Percentiles rank a stretch among this genome's conserved stretches.
Evolutionary conservation across 2,113 vertebrate genomes (phyloP).

Genomic region (Sinocyclocheilus anophthalmus): DNA sequence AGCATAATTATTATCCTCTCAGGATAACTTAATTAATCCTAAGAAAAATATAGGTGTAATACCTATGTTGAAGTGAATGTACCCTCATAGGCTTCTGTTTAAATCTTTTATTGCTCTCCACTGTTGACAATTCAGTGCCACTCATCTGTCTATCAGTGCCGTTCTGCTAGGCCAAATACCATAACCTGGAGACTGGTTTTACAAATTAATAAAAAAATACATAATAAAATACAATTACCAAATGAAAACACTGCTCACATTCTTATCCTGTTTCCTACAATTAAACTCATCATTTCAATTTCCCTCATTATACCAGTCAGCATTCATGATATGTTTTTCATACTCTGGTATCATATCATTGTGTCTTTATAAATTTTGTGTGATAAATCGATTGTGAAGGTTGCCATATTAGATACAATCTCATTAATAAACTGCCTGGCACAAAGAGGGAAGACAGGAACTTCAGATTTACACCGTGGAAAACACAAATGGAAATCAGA

Average conservation of each 20-base stretch:
- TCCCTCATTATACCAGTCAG: constrained; percentile 65
- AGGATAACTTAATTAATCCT: constrained; percentile 61
- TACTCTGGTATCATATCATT: constrained; percentile 56
- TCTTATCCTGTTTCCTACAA: constrained; percentile 25
- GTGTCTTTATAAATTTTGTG: constrained; percentile 60
- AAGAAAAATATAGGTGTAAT: constrained; percentile 48
- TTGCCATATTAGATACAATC: constrained; percentile 64
- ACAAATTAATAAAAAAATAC: neutral
- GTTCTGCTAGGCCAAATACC: neutral
- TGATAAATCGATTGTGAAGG: constrained; percentile 66
- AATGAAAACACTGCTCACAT: constrained; percentile 22
- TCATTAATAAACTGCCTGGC: constrained; percentile 63
- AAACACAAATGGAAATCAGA: neutral
- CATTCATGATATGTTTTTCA: constrained; percentile 64
- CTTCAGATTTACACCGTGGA: constrained; percentile 16
- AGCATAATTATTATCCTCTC: constrained; percentile 60
- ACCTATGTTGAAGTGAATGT: constrained; percentile 16
- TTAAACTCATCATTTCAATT: constrained; percentile 48
- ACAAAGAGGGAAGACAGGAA: constrained; percentile 48
- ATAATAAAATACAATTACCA: constrained; percentile 14
- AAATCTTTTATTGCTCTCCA: constrained; percentile 8
- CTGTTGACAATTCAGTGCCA: neutral
- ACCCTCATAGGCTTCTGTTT: neutral
- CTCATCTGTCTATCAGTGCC: neutral
- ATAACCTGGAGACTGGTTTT: constrained; percentile 9